Evolutionary conservation across 2,113 vertebrate species (phyloP).

Genomic region (Siniperca knerii): DNA sequence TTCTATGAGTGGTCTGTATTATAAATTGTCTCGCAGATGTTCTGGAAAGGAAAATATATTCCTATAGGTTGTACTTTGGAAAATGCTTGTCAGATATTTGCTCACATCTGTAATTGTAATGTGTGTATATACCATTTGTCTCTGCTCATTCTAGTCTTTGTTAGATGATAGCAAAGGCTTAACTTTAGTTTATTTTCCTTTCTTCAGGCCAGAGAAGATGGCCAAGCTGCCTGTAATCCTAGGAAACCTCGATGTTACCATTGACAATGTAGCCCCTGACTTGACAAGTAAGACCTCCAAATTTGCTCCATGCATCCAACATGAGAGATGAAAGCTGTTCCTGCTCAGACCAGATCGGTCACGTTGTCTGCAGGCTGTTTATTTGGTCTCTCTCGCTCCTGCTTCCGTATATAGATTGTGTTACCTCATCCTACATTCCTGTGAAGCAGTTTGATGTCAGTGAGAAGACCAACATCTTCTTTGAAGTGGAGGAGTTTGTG

Average conservation of each 20-base stretch:
- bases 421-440: slow-evolving; percentile 97
- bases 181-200: slow-evolving; percentile 60
- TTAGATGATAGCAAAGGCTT: slow-evolving; percentile 57
- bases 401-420: slow-evolving; percentile 88
- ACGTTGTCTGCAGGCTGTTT: slow-evolving; percentile 46
- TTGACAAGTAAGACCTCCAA: slow-evolving; percentile 90
- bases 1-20: neutral
- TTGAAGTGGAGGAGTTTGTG: slow-evolving; percentile 98
- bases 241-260: slow-evolving; percentile 97
- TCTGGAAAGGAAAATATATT: slow-evolving; percentile 16
- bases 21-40: slow-evolving; percentile 33
- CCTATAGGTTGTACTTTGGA: slow-evolving; percentile 34
- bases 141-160: slow-evolving; percentile 54
- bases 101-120: slow-evolving; percentile 48
- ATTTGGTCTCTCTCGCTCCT: slow-evolving; percentile 50
- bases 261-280: slow-evolving; percentile 94
- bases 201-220: slow-evolving; percentile 95
- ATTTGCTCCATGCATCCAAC: slow-evolving; percentile 6
- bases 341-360: slow-evolving; percentile 22
- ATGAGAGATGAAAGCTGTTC: slow-evolving; percentile 34
- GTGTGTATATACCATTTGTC: slow-evolving; percentile 6
- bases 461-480: slow-evolving; percentile 85
- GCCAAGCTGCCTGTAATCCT: slow-evolving; percentile 98
- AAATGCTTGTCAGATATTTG: slow-evolving; percentile 35
- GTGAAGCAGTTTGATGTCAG: slow-evolving; percentile 92